These are phyloP conservation scores for Aporophyla nigra DNA, from an alignment of 2,888 invertebrate genomes.

Conservation along the genomic window DNA sequence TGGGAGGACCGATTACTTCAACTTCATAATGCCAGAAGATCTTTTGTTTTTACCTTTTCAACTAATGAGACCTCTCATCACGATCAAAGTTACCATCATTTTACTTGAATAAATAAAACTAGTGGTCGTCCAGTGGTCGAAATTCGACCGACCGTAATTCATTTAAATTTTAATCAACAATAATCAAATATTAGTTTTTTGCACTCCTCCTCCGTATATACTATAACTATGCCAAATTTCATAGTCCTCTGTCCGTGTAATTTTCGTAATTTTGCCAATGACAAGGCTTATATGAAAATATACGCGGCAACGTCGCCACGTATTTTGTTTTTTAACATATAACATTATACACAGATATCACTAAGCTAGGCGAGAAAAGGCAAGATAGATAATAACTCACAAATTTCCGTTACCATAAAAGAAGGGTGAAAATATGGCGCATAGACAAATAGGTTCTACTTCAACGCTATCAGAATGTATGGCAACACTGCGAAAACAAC, in stretches of 20 bases:
- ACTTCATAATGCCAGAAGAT: slow-evolving; percentile 19
- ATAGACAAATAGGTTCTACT: slow-evolving; percentile 15
- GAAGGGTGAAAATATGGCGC: slow-evolving; percentile 10
- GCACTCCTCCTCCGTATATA: too few relatives aligned
- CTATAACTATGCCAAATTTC: too few relatives aligned
- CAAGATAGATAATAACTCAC: slow-evolving; percentile 11
- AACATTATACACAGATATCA: not conserved
- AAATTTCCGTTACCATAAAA: slow-evolving; percentile 19
- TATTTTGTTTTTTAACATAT: too few relatives aligned
- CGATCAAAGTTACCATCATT: not conserved
- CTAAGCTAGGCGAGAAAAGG: slow-evolving; percentile 1
- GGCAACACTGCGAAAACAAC: slow-evolving; percentile 13
- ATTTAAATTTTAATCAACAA: too few relatives aligned
- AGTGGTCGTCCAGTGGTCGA: too few relatives aligned
- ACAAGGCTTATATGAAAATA: not conserved
- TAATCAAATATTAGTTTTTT: too few relatives aligned
- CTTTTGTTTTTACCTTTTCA: slow-evolving; percentile 2
- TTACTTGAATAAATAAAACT: slow-evolving; percentile 7
- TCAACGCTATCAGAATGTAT: slow-evolving; percentile 16
- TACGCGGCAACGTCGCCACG: too few relatives aligned
- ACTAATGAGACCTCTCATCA: not conserved
- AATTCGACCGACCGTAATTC: too few relatives aligned
- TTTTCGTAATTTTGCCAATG: not conserved
- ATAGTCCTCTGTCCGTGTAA: too few relatives aligned
- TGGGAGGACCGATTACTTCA: not conserved